Percentiles rank a stretch among this genome's conserved stretches.
These are phyloP conservation scores for Scortum barcoo DNA, from an alignment of 2,113 vertebrate genomes.

Conservation along the genomic window DNA sequence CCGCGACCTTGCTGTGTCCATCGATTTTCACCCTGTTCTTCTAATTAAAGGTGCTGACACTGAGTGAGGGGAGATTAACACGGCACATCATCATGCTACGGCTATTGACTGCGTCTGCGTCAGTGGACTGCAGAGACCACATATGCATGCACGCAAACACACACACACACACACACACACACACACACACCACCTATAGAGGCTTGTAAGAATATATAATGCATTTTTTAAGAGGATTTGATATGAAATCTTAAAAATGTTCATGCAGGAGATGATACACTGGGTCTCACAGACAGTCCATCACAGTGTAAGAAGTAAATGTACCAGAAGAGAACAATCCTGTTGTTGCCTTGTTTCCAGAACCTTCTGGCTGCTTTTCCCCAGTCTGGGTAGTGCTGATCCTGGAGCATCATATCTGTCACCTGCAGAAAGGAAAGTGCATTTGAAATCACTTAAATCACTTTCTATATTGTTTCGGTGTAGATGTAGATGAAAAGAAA, in stretches of 20 bases:
- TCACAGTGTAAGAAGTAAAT: conserved; percentile 21
- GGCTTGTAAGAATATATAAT: conserved; percentile 11
- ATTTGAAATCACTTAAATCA: neutral
- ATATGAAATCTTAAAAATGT: neutral
- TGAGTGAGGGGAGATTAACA: conserved; percentile 80
- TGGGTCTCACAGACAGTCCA: neutral
- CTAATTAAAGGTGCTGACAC: conserved; percentile 83
- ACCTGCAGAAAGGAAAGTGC: conserved; percentile 84
- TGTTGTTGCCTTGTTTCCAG: conserved; percentile 95
- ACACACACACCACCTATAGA: conserved; percentile 3
- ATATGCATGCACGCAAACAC: conserved; percentile 10
- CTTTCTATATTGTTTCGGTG: neutral
- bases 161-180: neutral
- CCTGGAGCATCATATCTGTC: conserved; percentile 99
- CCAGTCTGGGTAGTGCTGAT: conserved; percentile 95
- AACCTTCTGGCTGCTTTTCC: conserved; percentile 93
- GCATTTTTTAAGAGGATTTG: neutral
- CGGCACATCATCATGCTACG: too few relatives aligned
- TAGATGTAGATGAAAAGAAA: neutral
- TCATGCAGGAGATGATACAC: neutral
- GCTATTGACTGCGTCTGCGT: conserved; percentile 72
- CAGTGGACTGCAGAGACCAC: conserved; percentile 8
- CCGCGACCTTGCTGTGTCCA: conserved; percentile 75
- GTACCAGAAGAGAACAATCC: conserved; percentile 98
- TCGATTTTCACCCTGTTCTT: conserved; percentile 75